Percentiles rank a stretch among this genome's conserved stretches.
Evolutionary conservation across 2,797 vertebrate species (phyloP).

Genomic region (Pseudochromis fuscus): DNA sequence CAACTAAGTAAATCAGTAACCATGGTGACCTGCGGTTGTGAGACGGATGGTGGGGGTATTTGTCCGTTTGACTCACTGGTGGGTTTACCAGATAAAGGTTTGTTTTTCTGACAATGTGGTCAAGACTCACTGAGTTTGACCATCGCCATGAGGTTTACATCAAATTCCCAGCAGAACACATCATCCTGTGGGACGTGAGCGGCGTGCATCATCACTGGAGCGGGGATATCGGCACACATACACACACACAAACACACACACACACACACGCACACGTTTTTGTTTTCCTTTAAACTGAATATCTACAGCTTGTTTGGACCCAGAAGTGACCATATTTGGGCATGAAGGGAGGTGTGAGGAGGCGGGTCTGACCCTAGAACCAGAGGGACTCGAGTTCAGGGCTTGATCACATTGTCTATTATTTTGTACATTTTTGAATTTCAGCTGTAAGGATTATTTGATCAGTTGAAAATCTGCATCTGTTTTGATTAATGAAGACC

Average conservation of each 20-base stretch:
- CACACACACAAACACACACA: not conserved
- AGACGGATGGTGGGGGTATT: too few species aligned
- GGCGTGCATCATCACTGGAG: slow-evolving; percentile 17
- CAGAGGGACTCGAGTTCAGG: too few species aligned
- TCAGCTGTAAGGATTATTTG: too few species aligned
- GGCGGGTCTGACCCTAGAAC: too few species aligned
- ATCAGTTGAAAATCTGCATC: too few species aligned
- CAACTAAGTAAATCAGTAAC: slow-evolving; percentile 53
- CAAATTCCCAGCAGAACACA: slow-evolving; percentile 40
- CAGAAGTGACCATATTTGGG: too few species aligned
- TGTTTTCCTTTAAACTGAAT: not conserved
- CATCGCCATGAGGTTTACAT: slow-evolving; percentile 18
- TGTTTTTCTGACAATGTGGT: slow-evolving; percentile 54
- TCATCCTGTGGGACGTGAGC: slow-evolving; percentile 31
- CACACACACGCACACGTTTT: not conserved
- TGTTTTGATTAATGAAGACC: too few species aligned
- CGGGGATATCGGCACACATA: not conserved
- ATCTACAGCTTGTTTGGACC: too few species aligned
- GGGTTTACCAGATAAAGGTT: slow-evolving; percentile 32
- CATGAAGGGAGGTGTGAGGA: too few species aligned
- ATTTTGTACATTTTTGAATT: too few species aligned
- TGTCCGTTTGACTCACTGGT: slow-evolving; percentile 60
- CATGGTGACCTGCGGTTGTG: slow-evolving; percentile 30
- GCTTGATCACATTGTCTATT: too few species aligned
- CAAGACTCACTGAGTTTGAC: slow-evolving; percentile 35